Evolutionary conservation across 1,140 invertebrate genomes (phyloP).

Genomic region (Popillia japonica): DNA sequence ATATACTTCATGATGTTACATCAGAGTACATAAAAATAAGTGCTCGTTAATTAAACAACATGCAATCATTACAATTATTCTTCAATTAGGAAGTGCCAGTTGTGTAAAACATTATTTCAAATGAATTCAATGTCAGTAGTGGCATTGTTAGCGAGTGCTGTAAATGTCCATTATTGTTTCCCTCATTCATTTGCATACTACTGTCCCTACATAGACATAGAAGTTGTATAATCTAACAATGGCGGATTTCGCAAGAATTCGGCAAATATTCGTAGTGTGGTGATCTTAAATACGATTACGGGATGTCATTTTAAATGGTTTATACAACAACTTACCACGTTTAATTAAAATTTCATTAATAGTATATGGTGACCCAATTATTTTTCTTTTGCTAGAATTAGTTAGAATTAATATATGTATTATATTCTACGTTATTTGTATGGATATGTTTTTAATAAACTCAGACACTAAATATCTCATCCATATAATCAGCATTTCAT

Average conservation of each 20-base stretch:
- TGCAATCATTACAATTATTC: not conserved
- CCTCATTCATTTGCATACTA: not conserved
- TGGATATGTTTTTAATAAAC: not conserved
- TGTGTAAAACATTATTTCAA: conserved; percentile 19
- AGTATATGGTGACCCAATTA: not conserved
- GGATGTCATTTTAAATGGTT: not conserved
- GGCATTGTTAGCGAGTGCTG: not conserved
- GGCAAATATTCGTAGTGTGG: not conserved
- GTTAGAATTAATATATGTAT: too few species aligned
- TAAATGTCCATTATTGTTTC: not conserved
- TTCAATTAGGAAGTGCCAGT: not conserved
- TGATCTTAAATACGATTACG: not conserved
- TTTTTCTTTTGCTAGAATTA: not conserved
- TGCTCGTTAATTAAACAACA: not conserved
- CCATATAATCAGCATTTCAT: too few species aligned
- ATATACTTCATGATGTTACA: too few species aligned
- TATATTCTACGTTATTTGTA: too few species aligned
- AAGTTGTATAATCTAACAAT: conserved; percentile 3
- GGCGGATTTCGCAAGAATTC: conserved; percentile 2
- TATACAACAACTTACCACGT: not conserved
- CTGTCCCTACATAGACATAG: not conserved
- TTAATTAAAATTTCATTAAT: conserved; percentile 11
- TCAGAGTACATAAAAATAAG: not conserved
- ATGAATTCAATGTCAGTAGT: conserved; percentile 17
- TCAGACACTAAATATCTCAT: not conserved